Base-by-base conservation (phyloP, 2,888 invertebrate species). In the Drosophila glabriapex region DNA sequence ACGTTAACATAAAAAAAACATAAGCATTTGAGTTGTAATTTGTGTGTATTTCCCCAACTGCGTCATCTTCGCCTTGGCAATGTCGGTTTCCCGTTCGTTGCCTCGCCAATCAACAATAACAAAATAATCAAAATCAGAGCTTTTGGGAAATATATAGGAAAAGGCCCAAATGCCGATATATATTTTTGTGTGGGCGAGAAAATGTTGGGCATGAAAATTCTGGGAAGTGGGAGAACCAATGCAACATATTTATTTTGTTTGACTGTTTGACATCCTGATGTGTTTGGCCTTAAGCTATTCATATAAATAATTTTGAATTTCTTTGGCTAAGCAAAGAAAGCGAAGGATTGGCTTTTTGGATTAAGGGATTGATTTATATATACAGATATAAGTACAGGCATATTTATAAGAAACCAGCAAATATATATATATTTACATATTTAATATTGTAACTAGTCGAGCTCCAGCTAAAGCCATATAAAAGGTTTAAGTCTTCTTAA, bases 101-200 rank as follows among this genome's bases (percentile, higher is more conserved):
- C 53, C 28, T 61, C 61, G 64, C 78, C 74, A 78, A 70, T 78
- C 74, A 78, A 78, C 65, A 78, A 78, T 68, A 78, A 65, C 65
- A 70, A 70, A 78, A 68, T 62, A 78, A 78, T 74, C 67, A 33
- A 74, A 67, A 59, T 62, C 74, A 50, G 31, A 54, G 35, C 33
- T 1, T 25, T 25, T 46, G 9, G 9, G 0, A 16, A 9, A 46
- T 25, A 46, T 66, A 28, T n/a, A 5, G 28, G 39, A 67, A 37
- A 29, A 14, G 19, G 22, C 28, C 16, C 28, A 59, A 29, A 50
- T 65, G 16, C 12, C 12, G 9, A 22, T n/a, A 52, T 56, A 55
- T 62, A 33, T 5, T 41, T 31, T 7, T 53, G 28, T 56, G 46
- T 10, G 37, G 37, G 29, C 28, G 50, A 28, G 31, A 4, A 54